Evolutionary conservation across 2,113 vertebrate genomes (phyloP), one percentile per base, ranked within the genome.

Genomic region (Myiagra hebetior): DNA sequence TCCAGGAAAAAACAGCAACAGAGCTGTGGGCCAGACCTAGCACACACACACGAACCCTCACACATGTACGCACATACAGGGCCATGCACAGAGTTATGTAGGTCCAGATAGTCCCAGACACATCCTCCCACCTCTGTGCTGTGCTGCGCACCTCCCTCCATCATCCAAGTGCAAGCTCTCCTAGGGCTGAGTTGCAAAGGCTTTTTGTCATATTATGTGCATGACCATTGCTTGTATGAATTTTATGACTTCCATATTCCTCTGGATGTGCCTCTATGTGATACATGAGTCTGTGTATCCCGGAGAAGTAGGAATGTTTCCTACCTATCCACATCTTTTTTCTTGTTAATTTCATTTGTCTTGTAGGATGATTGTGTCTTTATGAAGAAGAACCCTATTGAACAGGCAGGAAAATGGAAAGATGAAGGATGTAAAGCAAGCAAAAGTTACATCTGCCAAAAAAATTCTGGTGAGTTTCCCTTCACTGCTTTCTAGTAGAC

Each of bases 381-480:
- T 39, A 97, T 99, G 97, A 85, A 96, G 16, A 98, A 97, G 41
- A 84, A 57, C 4, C 37, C 81, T 65, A 4, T 63, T 37, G 97
- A 89, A 87, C 39, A 93, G 27, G 97, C 93, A 53, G 98, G 99
- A 42, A 50, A 94, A 46, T 99, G 99, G 99, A 99, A 98, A 87
- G 98, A 99, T 65, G 97, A 97, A 30, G 92, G 97, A 21, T 99
- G 99, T 93, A 97, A 96, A 95, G 30, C 76, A 7, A 91, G 69
- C 19, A 96, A 88, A 97, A 97, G 98, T 50, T 99, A 99, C 79
- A 97, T 99, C 94, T 99, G 99, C 84, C 98, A 99, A 96, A 98
- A 98, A 97, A 98, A 96, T 23, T 84, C 97, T 65, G 98, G 99
- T 99, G 89, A 97, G 96, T 89, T 91, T 64, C 78, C 30, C 81